Conservation (phyloP, 2,888 invertebrate genomes). For the Celastrina argiolus region DNA sequence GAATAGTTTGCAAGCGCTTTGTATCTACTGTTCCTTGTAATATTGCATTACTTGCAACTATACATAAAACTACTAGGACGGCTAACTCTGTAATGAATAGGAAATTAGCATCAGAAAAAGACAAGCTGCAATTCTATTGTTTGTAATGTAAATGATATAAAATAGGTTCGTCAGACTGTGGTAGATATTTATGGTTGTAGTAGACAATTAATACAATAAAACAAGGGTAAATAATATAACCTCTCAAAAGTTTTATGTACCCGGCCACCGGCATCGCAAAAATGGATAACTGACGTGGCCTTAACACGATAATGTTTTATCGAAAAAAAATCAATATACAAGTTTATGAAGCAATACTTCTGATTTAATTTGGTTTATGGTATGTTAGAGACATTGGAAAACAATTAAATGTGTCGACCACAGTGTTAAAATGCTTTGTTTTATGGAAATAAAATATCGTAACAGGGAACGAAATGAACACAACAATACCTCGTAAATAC, state of each 20-base stretch:
- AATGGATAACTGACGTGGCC: constrained; percentile 2
- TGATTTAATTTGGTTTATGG: not conserved
- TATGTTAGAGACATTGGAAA: not conserved
- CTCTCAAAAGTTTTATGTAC: not conserved
- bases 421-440: not conserved
- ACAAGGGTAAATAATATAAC: not conserved
- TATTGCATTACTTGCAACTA: constrained; percentile 47
- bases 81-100: constrained; percentile 46
- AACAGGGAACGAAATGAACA: not conserved
- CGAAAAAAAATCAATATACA: not conserved
- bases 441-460: not conserved
- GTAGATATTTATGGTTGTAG: not conserved
- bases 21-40: constrained; percentile 64
- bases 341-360: not conserved
- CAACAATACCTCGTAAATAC: constrained; percentile 20
- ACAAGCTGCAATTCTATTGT: not conserved
- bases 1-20: constrained; percentile 56
- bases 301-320: not conserved
- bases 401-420: not conserved
- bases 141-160: not conserved
- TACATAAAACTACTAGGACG: constrained; percentile 45
- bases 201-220: not conserved
- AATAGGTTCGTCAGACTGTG: not conserved
- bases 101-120: not conserved
- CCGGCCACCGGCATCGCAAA: not conserved